Conservation (phyloP, 2,113 vertebrate genomes). For the Amphiprion ocellaris region DNA sequence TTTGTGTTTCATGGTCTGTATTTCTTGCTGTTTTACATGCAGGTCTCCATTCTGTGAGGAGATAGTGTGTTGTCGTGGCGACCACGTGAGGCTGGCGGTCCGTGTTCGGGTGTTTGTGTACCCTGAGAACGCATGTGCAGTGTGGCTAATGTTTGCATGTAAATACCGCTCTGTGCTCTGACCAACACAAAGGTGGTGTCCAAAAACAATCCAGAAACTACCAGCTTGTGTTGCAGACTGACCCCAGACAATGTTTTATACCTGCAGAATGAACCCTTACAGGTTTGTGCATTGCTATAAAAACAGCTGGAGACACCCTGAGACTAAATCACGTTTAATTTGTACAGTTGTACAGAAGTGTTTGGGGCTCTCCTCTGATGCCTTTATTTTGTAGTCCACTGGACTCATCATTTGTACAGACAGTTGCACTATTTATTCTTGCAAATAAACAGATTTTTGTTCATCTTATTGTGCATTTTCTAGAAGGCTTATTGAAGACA, state of each 20-base stretch:
- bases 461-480: neutral
- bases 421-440: conserved; percentile 56
- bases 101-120: conserved; percentile 93
- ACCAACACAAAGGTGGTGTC: conserved; percentile 18
- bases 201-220: neutral
- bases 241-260: neutral
- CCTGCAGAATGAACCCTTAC: neutral
- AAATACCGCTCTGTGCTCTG: conserved; percentile 96
- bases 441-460: conserved; percentile 63
- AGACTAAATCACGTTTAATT: neutral
- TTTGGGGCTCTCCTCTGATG: conserved; percentile 9
- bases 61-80: conserved; percentile 94
- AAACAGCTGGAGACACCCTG: neutral
- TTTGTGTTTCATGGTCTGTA: neutral
- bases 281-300: neutral
- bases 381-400: conserved; percentile 13
- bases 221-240: neutral
- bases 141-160: conserved; percentile 99
- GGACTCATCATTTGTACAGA: conserved; percentile 29
- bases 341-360: neutral
- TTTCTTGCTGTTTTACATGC: conserved; percentile 35
- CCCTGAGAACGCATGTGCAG: conserved; percentile 93
- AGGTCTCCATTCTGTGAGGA: conserved; percentile 97
- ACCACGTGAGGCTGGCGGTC: conserved; percentile 94
- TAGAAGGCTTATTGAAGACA: neutral